A percentile compares a stretch with the other conserved stretches of the same genome.
Conservation (phyloP, 2,113 vertebrate genomes). For the Brachyistius frenatus region DNA sequence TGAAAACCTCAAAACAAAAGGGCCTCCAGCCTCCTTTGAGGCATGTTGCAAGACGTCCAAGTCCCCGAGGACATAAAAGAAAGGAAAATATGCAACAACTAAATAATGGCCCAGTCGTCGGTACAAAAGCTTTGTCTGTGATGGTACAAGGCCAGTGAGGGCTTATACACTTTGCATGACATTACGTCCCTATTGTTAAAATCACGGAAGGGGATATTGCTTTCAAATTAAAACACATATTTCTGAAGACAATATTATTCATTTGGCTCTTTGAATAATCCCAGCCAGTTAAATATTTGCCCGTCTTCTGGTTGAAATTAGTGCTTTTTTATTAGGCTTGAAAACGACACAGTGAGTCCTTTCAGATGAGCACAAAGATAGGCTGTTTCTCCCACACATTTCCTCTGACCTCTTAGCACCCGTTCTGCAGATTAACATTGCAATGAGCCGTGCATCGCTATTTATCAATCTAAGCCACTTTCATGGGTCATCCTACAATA, state of each 20-base stretch:
- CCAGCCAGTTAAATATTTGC: constrained; percentile 68
- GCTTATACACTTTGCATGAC: constrained; percentile 72
- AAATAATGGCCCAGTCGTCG: constrained; percentile 67
- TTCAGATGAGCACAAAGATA: constrained; percentile 68
- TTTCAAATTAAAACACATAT: constrained; percentile 65
- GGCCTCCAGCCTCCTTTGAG: constrained; percentile 77
- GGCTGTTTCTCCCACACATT: constrained; percentile 68
- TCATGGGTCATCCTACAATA: constrained; percentile 47
- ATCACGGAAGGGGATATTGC: constrained; percentile 45
- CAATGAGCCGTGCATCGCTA: constrained; percentile 67
- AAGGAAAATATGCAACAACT: constrained; percentile 71
- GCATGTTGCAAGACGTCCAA: constrained; percentile 75
- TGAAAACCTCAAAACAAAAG: constrained; percentile 81
- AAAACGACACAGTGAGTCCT: constrained; percentile 63
- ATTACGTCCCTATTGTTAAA: constrained; percentile 65
- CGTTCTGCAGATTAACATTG: constrained; percentile 76
- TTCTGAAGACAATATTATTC: constrained; percentile 69
- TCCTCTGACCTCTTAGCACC: constrained; percentile 65
- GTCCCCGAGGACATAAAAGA: constrained; percentile 71
- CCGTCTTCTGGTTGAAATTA: constrained; percentile 64
- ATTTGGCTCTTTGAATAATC: constrained; percentile 48
- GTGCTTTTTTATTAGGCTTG: constrained; percentile 44
- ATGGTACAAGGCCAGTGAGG: constrained; percentile 65
- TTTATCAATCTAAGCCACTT: constrained; percentile 70
- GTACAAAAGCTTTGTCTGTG: constrained; percentile 70